Conservation (phyloP, 1,140 invertebrate species). For the Sycobia sp. region DNA sequence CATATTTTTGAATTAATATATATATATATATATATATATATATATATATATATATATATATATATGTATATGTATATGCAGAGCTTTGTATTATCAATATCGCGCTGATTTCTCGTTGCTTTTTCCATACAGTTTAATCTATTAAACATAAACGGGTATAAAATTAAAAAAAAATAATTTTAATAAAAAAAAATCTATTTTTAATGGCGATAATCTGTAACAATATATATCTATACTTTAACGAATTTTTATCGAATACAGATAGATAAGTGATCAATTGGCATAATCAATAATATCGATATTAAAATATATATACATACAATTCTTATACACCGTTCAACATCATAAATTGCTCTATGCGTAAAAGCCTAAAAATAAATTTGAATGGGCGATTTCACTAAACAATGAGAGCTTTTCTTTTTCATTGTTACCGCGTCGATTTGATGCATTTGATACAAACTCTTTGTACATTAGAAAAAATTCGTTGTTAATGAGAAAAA, state of each 20-base stretch:
- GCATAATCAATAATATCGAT: no score
- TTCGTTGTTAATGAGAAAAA: slow-evolving; percentile 19
- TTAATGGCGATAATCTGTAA: no score
- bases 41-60: no score
- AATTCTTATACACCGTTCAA: slow-evolving; percentile 10
- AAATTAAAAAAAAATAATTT: not conserved
- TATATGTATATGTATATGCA: no score
- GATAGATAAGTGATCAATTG: not conserved
- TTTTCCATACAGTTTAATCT: no score
- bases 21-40: no score
- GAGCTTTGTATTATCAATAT: no score
- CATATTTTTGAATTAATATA: no score
- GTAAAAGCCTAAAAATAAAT: slow-evolving; percentile 8
- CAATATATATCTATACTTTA: not conserved
- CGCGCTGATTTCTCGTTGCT: no score
- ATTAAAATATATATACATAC: not conserved
- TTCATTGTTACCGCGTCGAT: slow-evolving; percentile 28
- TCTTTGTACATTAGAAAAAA: slow-evolving; percentile 29
- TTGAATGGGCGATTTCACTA: not conserved
- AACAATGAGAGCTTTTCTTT: slow-evolving; percentile 26
- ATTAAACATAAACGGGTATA: no score
- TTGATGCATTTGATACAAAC: slow-evolving; percentile 25
- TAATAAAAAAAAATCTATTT: no score
- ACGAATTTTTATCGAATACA: not conserved
- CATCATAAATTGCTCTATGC: slow-evolving; percentile 20